Percentiles rank a stretch among this genome's conserved stretches.
These are phyloP conservation scores for Clanis bilineata DNA, from an alignment of 2,888 invertebrate species.

Conservation along the genomic window DNA sequence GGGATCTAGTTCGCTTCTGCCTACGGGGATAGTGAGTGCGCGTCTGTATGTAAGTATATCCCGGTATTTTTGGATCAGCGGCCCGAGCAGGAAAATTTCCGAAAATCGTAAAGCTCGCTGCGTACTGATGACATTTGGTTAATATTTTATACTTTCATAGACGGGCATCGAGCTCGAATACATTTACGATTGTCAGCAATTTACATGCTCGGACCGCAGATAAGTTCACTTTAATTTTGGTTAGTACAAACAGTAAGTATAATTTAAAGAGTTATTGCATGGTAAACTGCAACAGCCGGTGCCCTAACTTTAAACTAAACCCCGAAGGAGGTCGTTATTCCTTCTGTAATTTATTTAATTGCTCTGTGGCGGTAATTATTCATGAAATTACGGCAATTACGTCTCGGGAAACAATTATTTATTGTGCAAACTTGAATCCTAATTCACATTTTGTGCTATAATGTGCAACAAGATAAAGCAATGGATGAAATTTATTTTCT, in stretches of 20 bases:
- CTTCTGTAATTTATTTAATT: constrained; percentile 81
- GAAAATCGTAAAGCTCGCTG: no score
- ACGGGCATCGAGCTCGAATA: no score
- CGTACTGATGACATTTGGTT: no score
- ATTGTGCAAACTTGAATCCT: constrained; percentile 79
- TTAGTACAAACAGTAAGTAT: constrained; percentile 13
- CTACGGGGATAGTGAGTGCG: no score
- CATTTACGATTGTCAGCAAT: no score
- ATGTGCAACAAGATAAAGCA: constrained; percentile 67
- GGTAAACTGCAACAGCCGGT: constrained; percentile 62
- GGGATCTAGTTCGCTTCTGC: no score
- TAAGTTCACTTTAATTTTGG: background rate
- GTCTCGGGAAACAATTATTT: constrained; percentile 80
- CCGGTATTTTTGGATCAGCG: no score
- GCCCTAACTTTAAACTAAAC: constrained; percentile 77
- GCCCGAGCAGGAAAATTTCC: no score
- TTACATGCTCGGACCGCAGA: no score
- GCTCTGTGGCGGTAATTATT: constrained; percentile 81
- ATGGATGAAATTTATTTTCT: background rate
- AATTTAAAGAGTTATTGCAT: constrained; percentile 47
- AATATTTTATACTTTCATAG: no score
- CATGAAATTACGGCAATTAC: constrained; percentile 83
- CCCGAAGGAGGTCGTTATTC: constrained; percentile 77
- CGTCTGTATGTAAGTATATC: no score
- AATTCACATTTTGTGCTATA: constrained; percentile 80